Evolutionary conservation across 2,888 invertebrate genomes (phyloP).

Genomic region (Eupithecia exiguata): DNA sequence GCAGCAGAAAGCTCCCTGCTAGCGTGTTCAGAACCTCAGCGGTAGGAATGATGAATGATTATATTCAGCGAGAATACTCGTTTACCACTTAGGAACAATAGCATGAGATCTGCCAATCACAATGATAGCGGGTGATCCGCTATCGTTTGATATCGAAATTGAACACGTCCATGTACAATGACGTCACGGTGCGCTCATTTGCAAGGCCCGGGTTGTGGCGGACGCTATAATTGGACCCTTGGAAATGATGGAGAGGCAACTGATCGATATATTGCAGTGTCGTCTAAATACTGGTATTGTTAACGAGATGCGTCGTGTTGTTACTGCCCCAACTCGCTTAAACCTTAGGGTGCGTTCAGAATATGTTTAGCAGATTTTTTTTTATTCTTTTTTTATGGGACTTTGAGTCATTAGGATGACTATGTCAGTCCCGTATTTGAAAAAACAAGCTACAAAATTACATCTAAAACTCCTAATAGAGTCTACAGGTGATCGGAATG

Average conservation of each 20-base stretch:
- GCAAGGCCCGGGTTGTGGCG: constrained; percentile 7
- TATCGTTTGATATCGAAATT: constrained; percentile 18
- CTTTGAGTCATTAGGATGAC: too few relatives aligned
- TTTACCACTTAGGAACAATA: constrained; percentile 1
- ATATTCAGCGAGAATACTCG: neutral
- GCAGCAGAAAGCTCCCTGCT: too few relatives aligned
- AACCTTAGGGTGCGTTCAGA: neutral
- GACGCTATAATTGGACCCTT: constrained; percentile 1
- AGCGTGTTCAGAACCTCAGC: too few relatives aligned
- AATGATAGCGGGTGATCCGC: neutral
- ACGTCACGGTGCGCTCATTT: constrained; percentile 17
- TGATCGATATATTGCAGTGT: neutral
- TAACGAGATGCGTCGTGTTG: neutral
- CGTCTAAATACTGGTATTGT: neutral
- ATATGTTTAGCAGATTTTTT: neutral
- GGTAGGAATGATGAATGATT: too few relatives aligned
- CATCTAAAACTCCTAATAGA: too few relatives aligned
- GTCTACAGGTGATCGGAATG: too few relatives aligned
- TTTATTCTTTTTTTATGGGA: too few relatives aligned
- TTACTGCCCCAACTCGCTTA: neutral
- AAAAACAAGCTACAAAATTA: too few relatives aligned
- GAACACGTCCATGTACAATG: constrained; percentile 27
- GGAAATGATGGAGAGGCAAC: constrained; percentile 1
- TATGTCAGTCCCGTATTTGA: too few relatives aligned
- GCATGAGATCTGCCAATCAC: constrained; percentile 4